Conservation (phyloP, 2,888 invertebrate species). For the Panorpa germanica region DNA sequence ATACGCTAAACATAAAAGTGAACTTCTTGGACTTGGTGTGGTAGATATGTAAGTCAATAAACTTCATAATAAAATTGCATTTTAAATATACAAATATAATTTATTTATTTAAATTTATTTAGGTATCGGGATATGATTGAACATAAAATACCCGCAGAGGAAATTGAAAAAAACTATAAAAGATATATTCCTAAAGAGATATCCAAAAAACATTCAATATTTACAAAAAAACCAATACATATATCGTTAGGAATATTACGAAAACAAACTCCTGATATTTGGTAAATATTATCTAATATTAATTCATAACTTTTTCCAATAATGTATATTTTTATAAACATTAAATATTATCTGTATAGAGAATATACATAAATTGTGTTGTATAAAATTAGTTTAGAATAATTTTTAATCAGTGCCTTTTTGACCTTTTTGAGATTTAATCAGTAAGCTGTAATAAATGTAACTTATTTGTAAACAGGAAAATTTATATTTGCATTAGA, state of each 20-base stretch:
- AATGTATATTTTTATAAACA: neutral
- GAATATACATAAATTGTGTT: too few species aligned
- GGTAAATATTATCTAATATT: slow-evolving; percentile 23
- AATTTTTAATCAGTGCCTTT: too few species aligned
- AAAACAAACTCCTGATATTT: slow-evolving; percentile 38
- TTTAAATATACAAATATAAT: too few species aligned
- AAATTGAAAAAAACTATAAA: slow-evolving; percentile 58
- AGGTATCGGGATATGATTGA: slow-evolving; percentile 60
- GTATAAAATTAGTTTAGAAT: too few species aligned
- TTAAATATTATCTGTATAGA: too few species aligned
- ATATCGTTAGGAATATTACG: slow-evolving; percentile 37
- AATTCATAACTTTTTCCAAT: neutral
- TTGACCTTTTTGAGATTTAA: too few species aligned
- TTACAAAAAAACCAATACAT: slow-evolving; percentile 57
- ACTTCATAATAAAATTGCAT: neutral
- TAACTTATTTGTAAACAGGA: too few species aligned
- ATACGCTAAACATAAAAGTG: slow-evolving; percentile 56
- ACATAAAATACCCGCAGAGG: slow-evolving; percentile 41
- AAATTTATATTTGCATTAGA: too few species aligned
- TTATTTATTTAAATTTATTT: too few species aligned
- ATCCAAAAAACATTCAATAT: slow-evolving; percentile 51
- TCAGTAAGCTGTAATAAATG: too few species aligned
- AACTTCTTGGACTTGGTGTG: slow-evolving; percentile 68
- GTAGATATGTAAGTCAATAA: slow-evolving; percentile 53
- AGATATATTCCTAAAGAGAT: slow-evolving; percentile 69